Percentiles rank a stretch among this genome's conserved stretches.
These are phyloP conservation scores for Gandaritis pyraliata DNA, from an alignment of 2,888 invertebrate genomes.

Conservation along the genomic window DNA sequence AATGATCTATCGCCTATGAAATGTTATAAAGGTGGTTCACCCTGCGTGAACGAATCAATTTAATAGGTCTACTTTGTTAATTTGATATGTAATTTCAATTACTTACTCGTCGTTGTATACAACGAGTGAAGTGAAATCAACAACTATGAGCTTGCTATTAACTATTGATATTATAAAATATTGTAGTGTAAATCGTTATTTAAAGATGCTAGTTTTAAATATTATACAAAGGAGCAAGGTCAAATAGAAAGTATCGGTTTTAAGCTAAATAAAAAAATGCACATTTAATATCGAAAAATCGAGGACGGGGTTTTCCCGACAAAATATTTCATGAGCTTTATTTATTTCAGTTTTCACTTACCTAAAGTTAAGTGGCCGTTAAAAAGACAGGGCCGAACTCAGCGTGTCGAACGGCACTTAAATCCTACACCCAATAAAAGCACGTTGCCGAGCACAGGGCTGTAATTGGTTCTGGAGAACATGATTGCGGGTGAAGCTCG, in stretches of 20 bases:
- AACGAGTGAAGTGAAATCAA: no score
- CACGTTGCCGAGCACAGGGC: slow-evolving; percentile 67
- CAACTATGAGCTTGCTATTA: no score
- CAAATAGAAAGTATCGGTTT: no score
- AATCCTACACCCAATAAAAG: slow-evolving; percentile 83
- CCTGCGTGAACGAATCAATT: slow-evolving; percentile 34
- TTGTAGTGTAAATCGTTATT: no score
- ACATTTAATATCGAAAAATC: no score
- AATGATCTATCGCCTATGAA: slow-evolving; percentile 59
- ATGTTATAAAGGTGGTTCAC: slow-evolving; percentile 56
- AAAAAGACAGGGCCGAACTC: slow-evolving; percentile 71
- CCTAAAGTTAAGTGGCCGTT: slow-evolving; percentile 67
- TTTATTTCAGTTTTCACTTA: slow-evolving; percentile 33
- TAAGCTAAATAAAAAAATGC: no score
- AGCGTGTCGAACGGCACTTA: slow-evolving; percentile 81
- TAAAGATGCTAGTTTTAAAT: no score
- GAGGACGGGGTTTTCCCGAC: not conserved
- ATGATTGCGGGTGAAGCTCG: slow-evolving; percentile 57
- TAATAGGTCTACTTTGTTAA: slow-evolving; percentile 27
- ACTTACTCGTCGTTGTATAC: no score
- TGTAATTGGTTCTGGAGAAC: slow-evolving; percentile 78
- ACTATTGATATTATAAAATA: no score
- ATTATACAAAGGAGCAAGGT: no score
- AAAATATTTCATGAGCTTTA: not conserved
- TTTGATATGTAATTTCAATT: not conserved